Evolutionary conservation across 2,113 vertebrate genomes (phyloP).

Genomic region (Silurus meridionalis): DNA sequence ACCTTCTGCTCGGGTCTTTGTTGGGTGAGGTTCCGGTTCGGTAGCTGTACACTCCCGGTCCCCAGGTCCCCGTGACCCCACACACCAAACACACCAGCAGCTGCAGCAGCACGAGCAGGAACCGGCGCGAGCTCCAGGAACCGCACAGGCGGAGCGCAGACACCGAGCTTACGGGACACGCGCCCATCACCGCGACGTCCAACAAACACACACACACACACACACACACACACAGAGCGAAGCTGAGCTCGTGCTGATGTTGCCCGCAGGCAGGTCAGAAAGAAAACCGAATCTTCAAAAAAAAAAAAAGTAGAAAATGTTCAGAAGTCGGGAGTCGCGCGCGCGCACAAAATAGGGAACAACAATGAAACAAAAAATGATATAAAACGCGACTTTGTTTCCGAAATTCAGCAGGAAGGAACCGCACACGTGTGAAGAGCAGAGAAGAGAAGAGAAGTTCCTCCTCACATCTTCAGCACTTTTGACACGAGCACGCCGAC

Average conservation of each 20-base stretch:
- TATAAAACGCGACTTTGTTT: background rate
- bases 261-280: background rate
- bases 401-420: background rate
- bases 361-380: background rate
- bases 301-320: background rate
- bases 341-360: background rate
- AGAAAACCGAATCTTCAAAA: background rate
- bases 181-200: constrained; percentile 63
- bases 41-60: constrained; percentile 73
- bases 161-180: constrained; percentile 59
- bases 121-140: constrained; percentile 60
- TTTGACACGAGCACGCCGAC: background rate
- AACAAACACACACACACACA: background rate
- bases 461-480: constrained; percentile 9
- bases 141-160: constrained; percentile 60
- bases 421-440: background rate
- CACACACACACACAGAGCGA: background rate
- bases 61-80: constrained; percentile 70
- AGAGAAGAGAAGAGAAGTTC: background rate
- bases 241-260: background rate
- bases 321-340: background rate
- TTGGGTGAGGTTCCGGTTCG: constrained; percentile 60
- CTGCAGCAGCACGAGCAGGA: constrained; percentile 61
- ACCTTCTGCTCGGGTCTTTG: constrained; percentile 71
- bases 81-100: constrained; percentile 65